Base-by-base conservation (phyloP, 2,888 invertebrate genomes). In the Eupelmus urozonus region DNA sequence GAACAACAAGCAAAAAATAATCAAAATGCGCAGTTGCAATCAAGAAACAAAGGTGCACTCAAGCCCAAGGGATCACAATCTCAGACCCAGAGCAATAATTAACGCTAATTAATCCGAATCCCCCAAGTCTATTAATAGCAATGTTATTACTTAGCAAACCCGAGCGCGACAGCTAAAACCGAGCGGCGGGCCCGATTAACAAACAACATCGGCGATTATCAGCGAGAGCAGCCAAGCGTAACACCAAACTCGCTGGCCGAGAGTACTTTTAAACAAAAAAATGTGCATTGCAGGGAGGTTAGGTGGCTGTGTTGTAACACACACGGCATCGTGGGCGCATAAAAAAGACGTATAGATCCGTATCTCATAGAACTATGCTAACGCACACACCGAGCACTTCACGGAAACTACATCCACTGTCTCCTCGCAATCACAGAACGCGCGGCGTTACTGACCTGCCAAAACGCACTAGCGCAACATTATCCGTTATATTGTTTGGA, bases 251-350 rank as follows among this genome's bases (percentile, higher is more conserved):
- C 3, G 23, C 13, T 20, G 18, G n/a, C 45, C 53, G 25, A 62
- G 16, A 49, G 18, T 29, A 76, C 25, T 59, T 59, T n/a, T 29
- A 57, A 69, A 62, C 49, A 29, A 70, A 69, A 76, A 78, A 73
- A 73, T 73, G 78, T 78, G 78, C 65, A 70, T 70, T 65, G 70
- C 57, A 65, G 53, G 42, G 34, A 74, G 74, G 74, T 74, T 78
- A 74, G 45, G 60, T 70, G 55, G 16, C n/a, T 13, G 49, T 59
- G 57, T 74, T 42, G 59, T 34, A 60, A 57, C 27, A 7, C n/a
- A n/a, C n/a, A n/a, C n/a, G n/a, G n/a, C n/a, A n/a, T n/a, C n/a
- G n/a, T n/a, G n/a, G n/a, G n/a, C n/a, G n/a, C n/a, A n/a, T n/a
- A n/a, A n/a, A n/a, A n/a, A n/a, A n/a, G n/a, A n/a, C n/a, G n/a